Evolutionary conservation across 2,797 vertebrate genomes (phyloP).

Genomic region (Poeciliopsis infans): DNA sequence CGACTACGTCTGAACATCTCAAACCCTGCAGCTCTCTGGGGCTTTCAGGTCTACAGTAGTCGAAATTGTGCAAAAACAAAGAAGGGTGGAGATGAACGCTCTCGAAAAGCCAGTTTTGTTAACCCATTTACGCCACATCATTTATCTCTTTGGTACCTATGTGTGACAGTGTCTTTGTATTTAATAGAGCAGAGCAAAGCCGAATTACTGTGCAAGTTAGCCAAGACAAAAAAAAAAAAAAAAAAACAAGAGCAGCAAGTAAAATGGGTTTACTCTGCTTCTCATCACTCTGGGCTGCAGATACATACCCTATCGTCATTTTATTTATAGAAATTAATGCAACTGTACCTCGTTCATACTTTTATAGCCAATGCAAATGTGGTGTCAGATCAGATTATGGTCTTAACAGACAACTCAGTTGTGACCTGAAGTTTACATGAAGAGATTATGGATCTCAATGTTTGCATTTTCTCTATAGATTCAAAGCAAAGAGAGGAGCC

Average conservation of each 20-base stretch:
- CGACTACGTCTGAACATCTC: not conserved
- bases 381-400: conserved; percentile 16
- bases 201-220: not conserved
- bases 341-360: not conserved
- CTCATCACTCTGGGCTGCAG: conserved; percentile 18
- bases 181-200: not conserved
- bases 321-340: conserved; percentile 41
- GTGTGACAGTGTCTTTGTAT: conserved; percentile 15
- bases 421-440: conserved; percentile 5
- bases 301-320: conserved; percentile 2
- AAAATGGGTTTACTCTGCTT: conserved; percentile 37
- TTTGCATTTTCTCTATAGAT: not conserved
- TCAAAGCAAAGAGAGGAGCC: not conserved
- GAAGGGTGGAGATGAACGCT: not conserved
- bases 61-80: not conserved
- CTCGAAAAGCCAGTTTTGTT: not conserved
- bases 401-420: conserved; percentile 8
- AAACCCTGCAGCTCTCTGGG: not conserved
- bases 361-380: conserved; percentile 58
- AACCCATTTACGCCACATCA: conserved; percentile 33
- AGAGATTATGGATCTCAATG: conserved; percentile 10
- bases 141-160: not conserved
- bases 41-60: not conserved
- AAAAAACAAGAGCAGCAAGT: not conserved
- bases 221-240: not conserved